These are phyloP conservation scores for Macquaria ambigua DNA, from an alignment of 2,113 vertebrate species.

Conservation along the genomic window DNA sequence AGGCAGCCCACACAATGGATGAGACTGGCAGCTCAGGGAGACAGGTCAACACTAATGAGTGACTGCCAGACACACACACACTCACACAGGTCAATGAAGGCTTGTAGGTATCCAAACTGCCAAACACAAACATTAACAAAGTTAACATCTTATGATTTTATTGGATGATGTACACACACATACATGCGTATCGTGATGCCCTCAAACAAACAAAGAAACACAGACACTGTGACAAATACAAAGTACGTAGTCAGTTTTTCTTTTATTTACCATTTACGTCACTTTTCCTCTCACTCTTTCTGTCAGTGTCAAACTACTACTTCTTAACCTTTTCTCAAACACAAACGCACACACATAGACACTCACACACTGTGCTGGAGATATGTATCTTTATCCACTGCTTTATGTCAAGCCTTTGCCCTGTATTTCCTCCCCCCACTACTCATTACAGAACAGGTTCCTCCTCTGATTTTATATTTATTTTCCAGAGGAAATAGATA, in stretches of 20 bases:
- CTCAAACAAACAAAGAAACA: constrained; percentile 9
- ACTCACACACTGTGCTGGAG: neutral
- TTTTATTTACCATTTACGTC: neutral
- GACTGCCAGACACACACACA: constrained; percentile 39
- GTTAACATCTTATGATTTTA: constrained; percentile 12
- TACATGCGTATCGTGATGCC: constrained; percentile 1
- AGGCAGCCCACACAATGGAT: constrained; percentile 73
- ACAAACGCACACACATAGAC: constrained; percentile 4
- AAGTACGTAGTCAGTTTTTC: neutral
- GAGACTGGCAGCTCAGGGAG: constrained; percentile 63
- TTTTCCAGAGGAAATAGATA: constrained; percentile 45
- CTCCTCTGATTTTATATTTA: constrained; percentile 55
- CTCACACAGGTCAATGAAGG: constrained; percentile 44
- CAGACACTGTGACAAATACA: neutral
- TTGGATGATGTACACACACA: neutral
- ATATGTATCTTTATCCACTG: constrained; percentile 11
- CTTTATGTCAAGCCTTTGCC: constrained; percentile 21
- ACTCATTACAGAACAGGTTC: constrained; percentile 48
- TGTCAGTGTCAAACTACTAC: constrained; percentile 1
- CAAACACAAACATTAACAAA: constrained; percentile 42
- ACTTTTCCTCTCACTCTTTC: constrained; percentile 4
- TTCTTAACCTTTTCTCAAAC: constrained; percentile 9
- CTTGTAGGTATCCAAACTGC: constrained; percentile 28
- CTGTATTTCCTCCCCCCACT: constrained; percentile 14
- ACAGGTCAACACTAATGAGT: constrained; percentile 74